These are phyloP conservation scores for Tolmerus cingulatus DNA, from an alignment of 2,888 invertebrate species.

Conservation along the genomic window DNA sequence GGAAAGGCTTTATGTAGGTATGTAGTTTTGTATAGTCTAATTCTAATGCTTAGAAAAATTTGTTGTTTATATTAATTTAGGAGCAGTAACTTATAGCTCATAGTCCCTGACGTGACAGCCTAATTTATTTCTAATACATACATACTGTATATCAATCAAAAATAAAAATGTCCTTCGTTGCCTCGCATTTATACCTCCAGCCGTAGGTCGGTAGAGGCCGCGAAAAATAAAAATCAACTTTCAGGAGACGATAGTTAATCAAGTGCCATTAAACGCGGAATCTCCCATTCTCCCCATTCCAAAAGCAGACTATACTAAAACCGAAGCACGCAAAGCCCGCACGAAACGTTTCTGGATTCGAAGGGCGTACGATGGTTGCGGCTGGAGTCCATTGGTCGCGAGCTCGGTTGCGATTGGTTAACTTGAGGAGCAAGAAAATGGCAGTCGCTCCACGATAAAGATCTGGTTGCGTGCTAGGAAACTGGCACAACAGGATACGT, in stretches of 20 bases:
- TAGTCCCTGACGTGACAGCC: neutral
- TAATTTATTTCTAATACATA: neutral
- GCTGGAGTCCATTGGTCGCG: neutral
- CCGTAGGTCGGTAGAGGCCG: neutral
- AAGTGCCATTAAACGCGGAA: neutral
- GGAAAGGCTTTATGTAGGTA: neutral
- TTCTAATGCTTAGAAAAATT: neutral
- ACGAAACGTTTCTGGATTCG: neutral
- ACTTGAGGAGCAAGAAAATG: neutral
- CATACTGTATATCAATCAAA: neutral
- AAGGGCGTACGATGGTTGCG: neutral
- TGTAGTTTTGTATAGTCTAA: neutral
- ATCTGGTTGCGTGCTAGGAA: constrained; percentile 14
- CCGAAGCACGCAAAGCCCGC: neutral
- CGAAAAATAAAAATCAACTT: neutral
- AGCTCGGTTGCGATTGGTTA: neutral
- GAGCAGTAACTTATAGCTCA: neutral
- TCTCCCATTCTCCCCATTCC: neutral
- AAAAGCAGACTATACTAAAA: neutral
- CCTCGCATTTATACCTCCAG: neutral
- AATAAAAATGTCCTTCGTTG: neutral
- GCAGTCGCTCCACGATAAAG: neutral
- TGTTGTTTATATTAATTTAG: neutral
- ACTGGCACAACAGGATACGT: constrained; percentile 21
- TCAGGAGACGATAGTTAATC: neutral